Conservation (phyloP, 2,113 vertebrate genomes). For the Lamprotornis superbus region DNA sequence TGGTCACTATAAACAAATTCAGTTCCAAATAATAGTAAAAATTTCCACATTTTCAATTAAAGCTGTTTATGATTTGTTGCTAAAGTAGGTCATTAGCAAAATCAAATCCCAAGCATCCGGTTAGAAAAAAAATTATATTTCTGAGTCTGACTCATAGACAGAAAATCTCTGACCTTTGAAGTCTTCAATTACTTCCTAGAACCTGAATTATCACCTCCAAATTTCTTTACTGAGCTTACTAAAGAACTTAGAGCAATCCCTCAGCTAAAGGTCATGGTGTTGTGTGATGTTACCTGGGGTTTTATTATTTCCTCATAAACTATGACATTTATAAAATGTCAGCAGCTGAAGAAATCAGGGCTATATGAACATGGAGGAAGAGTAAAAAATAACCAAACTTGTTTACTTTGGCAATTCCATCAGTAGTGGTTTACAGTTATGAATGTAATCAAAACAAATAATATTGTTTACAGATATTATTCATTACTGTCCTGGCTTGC, state of each 20-base stretch:
- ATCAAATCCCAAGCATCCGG: background rate
- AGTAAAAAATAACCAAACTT: background rate
- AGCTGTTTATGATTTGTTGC: background rate
- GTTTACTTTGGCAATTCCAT: background rate
- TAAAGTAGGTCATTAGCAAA: background rate
- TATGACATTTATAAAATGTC: constrained; percentile 76
- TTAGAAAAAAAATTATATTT: background rate
- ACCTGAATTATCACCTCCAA: constrained; percentile 57
- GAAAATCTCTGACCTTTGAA: constrained; percentile 66
- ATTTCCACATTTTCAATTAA: background rate
- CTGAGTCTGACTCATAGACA: background rate
- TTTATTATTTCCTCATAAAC: constrained; percentile 74
- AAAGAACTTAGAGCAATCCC: constrained; percentile 52
- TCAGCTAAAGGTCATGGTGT: constrained; percentile 68
- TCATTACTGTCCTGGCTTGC: background rate
- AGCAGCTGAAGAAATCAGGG: constrained; percentile 41
- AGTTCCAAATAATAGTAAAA: background rate
- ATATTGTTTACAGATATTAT: background rate
- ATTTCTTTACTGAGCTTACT: constrained; percentile 60
- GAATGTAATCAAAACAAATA: background rate
- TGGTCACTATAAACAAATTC: background rate
- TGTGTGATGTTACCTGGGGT: constrained; percentile 59
- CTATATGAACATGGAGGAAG: background rate
- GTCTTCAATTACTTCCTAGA: constrained; percentile 65
- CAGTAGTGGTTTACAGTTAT: background rate